Evolutionary conservation across 2,113 vertebrate species (phyloP).

Genomic region (Oryzias melastigma): DNA sequence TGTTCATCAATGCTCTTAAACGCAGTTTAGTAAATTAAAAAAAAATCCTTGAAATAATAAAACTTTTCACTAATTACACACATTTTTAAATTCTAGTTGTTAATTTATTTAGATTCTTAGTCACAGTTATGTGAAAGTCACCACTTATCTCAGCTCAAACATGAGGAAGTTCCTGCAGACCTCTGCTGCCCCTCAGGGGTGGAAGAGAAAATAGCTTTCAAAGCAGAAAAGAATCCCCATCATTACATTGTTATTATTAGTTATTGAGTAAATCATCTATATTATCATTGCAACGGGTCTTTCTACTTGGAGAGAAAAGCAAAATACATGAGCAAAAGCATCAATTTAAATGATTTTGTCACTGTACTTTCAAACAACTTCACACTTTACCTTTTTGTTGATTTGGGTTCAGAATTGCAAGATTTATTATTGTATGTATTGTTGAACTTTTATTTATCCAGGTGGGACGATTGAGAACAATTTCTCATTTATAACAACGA

Average conservation of each 20-base stretch:
- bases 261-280: too few species aligned
- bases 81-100: conserved; percentile 40
- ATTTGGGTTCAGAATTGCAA: too few species aligned
- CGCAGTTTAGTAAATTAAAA: neutral
- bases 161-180: conserved; percentile 51
- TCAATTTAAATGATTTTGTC: neutral
- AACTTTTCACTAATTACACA: neutral
- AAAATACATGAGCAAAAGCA: neutral
- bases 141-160: conserved; percentile 27
- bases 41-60: too few species aligned
- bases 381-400: too few species aligned
- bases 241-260: conserved; percentile 1
- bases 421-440: too few species aligned
- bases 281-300: too few species aligned
- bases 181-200: conserved; percentile 78
- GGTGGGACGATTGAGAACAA: too few species aligned
- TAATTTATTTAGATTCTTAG: conserved; percentile 14
- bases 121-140: conserved; percentile 16
- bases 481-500: too few species aligned
- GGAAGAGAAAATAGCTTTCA: conserved; percentile 5
- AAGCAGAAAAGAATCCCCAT: conserved; percentile 2
- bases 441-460: too few species aligned
- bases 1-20: conserved; percentile 1
- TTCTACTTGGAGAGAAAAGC: neutral
- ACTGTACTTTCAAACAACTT: neutral